A percentile compares a stretch with the other conserved stretches of the same genome.
Evolutionary conservation across 2,888 invertebrate genomes (phyloP).

Genomic region (Onchidella celtica): DNA sequence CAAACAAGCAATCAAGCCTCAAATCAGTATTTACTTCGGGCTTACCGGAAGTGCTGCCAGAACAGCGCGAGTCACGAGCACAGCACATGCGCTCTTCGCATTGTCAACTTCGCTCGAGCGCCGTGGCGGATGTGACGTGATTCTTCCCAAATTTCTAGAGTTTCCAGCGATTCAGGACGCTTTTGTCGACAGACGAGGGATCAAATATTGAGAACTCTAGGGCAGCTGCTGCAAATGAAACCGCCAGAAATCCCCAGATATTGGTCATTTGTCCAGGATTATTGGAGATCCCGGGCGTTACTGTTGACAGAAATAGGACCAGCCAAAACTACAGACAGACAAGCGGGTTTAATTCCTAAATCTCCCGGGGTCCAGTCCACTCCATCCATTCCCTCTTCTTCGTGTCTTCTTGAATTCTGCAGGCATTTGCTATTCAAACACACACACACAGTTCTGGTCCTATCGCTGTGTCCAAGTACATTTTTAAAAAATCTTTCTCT

Average conservation of each 20-base stretch:
- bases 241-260: constrained; percentile 28
- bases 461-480: no score
- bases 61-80: constrained; percentile 36
- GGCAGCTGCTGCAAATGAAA: constrained; percentile 20
- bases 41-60: constrained; percentile 35
- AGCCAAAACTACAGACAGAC: not conserved
- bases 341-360: no score
- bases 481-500: no score
- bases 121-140: constrained; percentile 24
- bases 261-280: constrained; percentile 41
- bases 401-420: no score
- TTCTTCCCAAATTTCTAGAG: constrained; percentile 31
- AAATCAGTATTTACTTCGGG: constrained; percentile 35
- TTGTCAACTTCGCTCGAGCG: constrained; percentile 33
- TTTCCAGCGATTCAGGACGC: constrained; percentile 17
- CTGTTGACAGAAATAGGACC: not conserved
- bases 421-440: no score
- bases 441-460: no score
- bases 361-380: no score
- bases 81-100: constrained; percentile 10
- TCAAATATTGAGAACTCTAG: constrained; percentile 33
- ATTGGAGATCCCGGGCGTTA: not conserved
- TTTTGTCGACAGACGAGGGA: constrained; percentile 9
- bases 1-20: constrained; percentile 32
- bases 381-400: no score